Base-by-base conservation (phyloP, 1,140 invertebrate genomes). In the Euura lappo region DNA sequence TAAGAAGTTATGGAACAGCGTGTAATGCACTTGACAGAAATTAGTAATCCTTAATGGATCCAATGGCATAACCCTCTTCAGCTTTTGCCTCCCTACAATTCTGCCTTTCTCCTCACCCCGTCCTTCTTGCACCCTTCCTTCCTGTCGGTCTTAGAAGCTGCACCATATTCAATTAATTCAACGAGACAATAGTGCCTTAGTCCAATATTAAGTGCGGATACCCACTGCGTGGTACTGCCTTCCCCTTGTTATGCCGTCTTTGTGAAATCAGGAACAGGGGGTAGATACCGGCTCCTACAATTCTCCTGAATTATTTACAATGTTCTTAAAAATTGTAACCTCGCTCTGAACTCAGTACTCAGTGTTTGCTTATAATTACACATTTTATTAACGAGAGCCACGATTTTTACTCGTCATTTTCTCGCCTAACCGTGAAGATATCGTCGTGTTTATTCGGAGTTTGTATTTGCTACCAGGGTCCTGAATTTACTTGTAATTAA, bases 31-130 rank as follows among this genome's bases (percentile, higher is more conserved):
- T 78, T 79, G 80, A 81, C 80, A 80, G 79, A 82, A 82, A 80
- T 79, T 81, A 81, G 80, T 79, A 79, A 77, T 81, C 80, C 80
- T 79, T 81, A 82, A 82, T 82, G 80, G 76, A 82, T 79, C 45
- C 69, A 45, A 45, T 46, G 69, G 42, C 69, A 45, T 46, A 70
- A 70, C 69, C 69, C 69, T 70, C 69, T 60, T 60, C 51, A 60
- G 51, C 10, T 60, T 60, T 60, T n/a, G 8, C 51, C 51, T 11
- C 28, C 28, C 28, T 28, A 28, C 0, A 28, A 28, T 28, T 28
- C 28, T 28, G 28, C 28, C 28, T 1, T 60, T n/a, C 10, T 8
- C 51, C 51, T n/a, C 4, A 28, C 51, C 13, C 51, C 13, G 51
- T 60, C 51, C 51, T 60, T 60, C 51, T n/a, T 60, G 51, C 51